A percentile compares a stretch with the other conserved stretches of the same genome.
Evolutionary conservation across 2,113 vertebrate genomes (phyloP).

Genomic region (Typhlomys cinereus): DNA sequence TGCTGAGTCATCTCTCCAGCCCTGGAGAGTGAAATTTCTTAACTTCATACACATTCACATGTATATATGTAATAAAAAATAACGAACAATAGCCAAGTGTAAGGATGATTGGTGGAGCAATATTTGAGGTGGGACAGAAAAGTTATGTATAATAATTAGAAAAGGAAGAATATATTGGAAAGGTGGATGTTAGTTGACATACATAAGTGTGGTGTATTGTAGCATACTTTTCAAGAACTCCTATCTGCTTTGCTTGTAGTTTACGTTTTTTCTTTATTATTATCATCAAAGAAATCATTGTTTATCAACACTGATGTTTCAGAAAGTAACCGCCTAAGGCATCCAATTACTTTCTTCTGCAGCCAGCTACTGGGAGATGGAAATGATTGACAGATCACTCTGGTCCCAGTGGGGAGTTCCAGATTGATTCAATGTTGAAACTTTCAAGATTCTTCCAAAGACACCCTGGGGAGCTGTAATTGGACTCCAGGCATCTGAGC

Average conservation of each 20-base stretch:
- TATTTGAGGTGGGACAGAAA: background rate
- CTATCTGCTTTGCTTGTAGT: slow-evolving; percentile 23
- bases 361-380: slow-evolving; percentile 6
- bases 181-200: background rate
- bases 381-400: slow-evolving; percentile 41
- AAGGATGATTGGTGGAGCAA: background rate
- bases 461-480: slow-evolving; percentile 17
- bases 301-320: slow-evolving; percentile 46
- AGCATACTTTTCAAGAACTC: background rate
- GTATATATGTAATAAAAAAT: too few species aligned
- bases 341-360: slow-evolving; percentile 8
- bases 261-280: slow-evolving; percentile 48
- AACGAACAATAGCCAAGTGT: background rate
- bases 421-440: slow-evolving; percentile 29
- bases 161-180: background rate
- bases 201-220: background rate
- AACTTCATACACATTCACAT: background rate
- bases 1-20: too few species aligned
- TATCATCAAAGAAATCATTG: slow-evolving; percentile 42
- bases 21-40: background rate
- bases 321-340: background rate
- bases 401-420: background rate
- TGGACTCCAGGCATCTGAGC: slow-evolving; percentile 11
- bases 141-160: background rate
- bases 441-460: slow-evolving; percentile 36